Percentiles rank a stretch among this genome's conserved stretches.
Evolutionary conservation across 2,113 vertebrate genomes (phyloP).

Genomic region (Puma concolor): DNA sequence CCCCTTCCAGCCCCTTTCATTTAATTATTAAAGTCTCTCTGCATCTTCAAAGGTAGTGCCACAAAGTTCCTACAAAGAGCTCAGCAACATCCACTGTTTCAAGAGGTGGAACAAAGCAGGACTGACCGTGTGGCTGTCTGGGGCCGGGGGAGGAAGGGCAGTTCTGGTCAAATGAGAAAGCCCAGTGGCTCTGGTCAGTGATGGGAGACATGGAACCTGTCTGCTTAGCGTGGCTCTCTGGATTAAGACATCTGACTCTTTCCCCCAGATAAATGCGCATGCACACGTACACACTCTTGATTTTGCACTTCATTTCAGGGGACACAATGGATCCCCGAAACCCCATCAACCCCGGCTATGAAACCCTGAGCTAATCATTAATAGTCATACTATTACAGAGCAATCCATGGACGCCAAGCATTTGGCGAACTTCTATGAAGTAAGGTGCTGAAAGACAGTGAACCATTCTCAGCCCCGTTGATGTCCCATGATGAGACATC

Average conservation of each 20-base stretch:
- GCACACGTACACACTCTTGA: neutral
- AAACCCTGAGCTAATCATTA: neutral
- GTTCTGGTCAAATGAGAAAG: neutral
- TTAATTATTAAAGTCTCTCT: neutral
- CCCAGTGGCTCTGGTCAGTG: neutral
- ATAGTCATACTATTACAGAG: neutral
- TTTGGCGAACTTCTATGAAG: rapidly evolving
- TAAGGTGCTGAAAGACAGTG: neutral
- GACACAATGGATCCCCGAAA: neutral
- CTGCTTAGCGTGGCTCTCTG: neutral
- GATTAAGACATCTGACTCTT: neutral
- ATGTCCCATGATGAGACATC: neutral
- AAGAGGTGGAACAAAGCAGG: neutral
- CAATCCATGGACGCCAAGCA: neutral
- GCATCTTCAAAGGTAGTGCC: neutral
- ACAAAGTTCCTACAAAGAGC: neutral
- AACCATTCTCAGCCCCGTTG: neutral
- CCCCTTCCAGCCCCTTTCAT: neutral
- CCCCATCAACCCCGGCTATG: neutral
- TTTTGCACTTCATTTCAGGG: neutral
- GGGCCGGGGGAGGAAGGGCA: neutral
- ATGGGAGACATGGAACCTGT: neutral
- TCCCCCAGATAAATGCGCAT: neutral
- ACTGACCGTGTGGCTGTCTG: neutral
- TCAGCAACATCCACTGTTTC: neutral